Base-by-base conservation (phyloP, 2,888 invertebrate species). In the Chymomyza fuscimana region DNA sequence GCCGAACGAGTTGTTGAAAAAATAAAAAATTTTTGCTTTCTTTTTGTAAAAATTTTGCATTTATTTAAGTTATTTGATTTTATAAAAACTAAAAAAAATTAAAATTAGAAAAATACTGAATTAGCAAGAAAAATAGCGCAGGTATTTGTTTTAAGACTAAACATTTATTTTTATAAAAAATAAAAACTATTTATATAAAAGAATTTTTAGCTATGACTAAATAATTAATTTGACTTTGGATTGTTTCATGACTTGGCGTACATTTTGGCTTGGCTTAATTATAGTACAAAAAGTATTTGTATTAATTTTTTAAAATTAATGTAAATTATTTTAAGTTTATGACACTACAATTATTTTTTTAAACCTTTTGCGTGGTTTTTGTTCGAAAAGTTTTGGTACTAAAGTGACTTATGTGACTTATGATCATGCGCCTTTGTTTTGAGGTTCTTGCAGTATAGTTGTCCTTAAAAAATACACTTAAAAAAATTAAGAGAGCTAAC, bases 281-380 rank as follows among this genome's bases (percentile, higher is more conserved):
- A 51, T 60, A 60, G 69, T 51, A 51, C 16, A 51, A 52, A 52
- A 52, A 15, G 40, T 40, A 10, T 15, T 59, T 59, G 19, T 22
- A n/a, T 29, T 22, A 59, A 25, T 59, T 25, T 29, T 59, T 58
- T 10, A 12, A 59, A 59, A 59, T 59, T 59, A 25, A 58, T 58
- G 6, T 59, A 59, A 29, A 59, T 59, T 25, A 25, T 22, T 54
- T 54, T 46, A 12, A 46, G 12, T 46, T 46, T 46, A 46, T 12
- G 40, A 46, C 5, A 46, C 40, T 46, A 46, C 40, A 46, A 46
- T 46, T 54, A 62, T 73, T 81, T 85, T 76, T 89, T 89, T 88
- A 87, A 89, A 89, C 89, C 88, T 77, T 85, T 67, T 80, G 74
- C 77, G 69, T 65, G 84, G 89, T 86, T 88, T 80, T 78, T 82